phyloP scores from a whole-genome alignment of 2,888 invertebrate genomes.

The Ceramica pisi region DNA sequence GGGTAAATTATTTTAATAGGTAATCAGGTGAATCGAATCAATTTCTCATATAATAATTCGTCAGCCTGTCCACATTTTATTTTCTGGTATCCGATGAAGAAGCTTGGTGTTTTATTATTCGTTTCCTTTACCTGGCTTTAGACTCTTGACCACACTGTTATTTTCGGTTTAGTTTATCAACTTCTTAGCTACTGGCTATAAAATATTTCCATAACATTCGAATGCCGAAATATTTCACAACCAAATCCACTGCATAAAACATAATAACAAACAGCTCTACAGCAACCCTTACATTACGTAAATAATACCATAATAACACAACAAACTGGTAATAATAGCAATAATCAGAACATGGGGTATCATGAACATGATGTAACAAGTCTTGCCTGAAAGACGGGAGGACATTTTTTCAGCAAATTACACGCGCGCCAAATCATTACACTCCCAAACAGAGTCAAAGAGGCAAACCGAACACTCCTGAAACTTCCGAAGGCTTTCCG shows the following conservation, averaged over 20 bases:
- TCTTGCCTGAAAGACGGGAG: slow-evolving; percentile 73
- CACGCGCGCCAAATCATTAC: slow-evolving; percentile 89
- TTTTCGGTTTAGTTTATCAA: neutral
- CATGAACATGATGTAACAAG: slow-evolving; percentile 77
- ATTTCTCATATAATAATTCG: neutral
- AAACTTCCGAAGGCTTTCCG: slow-evolving; percentile 87
- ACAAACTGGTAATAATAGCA: slow-evolving; percentile 76
- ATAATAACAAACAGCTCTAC: slow-evolving; percentile 56
- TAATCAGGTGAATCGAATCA: neutral
- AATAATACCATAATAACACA: slow-evolving; percentile 62
- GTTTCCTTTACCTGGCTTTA: neutral
- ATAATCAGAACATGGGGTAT: slow-evolving; percentile 76
- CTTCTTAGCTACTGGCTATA: neutral
- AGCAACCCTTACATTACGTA: slow-evolving; percentile 50
- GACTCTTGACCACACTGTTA: too few relatives aligned
- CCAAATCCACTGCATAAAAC: slow-evolving; percentile 39
- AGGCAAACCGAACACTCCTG: slow-evolving; percentile 89
- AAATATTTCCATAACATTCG: neutral
- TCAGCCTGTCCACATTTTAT: too few relatives aligned
- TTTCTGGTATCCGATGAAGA: neutral
- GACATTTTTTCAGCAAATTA: slow-evolving; percentile 89
- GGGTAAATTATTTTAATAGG: neutral
- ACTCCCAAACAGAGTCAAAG: slow-evolving; percentile 90
- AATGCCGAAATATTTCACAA: slow-evolving; percentile 12
- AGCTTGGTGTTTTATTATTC: neutral